phyloP scores from a whole-genome alignment of 2,888 invertebrate species.

The Tridacna crocea region DNA sequence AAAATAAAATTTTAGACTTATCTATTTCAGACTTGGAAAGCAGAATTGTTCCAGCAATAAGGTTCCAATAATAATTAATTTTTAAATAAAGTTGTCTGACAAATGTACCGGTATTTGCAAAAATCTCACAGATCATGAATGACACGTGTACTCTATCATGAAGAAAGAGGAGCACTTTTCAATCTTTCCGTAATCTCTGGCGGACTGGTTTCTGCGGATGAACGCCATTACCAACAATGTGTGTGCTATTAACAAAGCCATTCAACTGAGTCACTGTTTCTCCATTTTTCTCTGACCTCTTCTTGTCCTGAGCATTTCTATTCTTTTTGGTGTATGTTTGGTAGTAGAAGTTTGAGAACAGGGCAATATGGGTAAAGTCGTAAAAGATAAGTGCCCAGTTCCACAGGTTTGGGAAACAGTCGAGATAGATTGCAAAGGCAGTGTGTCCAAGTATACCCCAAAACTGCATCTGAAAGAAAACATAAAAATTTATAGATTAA shows the following conservation, averaged over 20 bases:
- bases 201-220: slow-evolving; percentile 5
- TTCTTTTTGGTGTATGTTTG: slow-evolving; percentile 77
- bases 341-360: slow-evolving; percentile 83
- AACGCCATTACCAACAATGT: slow-evolving; percentile 4
- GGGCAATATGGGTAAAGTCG: slow-evolving; percentile 76
- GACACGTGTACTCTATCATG: too few relatives aligned
- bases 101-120: too few relatives aligned
- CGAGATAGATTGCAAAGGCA: slow-evolving; percentile 67
- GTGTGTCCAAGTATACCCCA: slow-evolving; percentile 84
- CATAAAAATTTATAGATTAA: not conserved
- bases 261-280: not conserved
- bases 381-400: slow-evolving; percentile 75
- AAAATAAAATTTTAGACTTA: too few relatives aligned
- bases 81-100: too few relatives aligned
- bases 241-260: slow-evolving; percentile 10
- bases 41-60: too few relatives aligned
- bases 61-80: too few relatives aligned
- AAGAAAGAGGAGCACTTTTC: not conserved
- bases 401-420: slow-evolving; percentile 78
- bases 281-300: slow-evolving; percentile 38
- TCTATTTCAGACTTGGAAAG: too few relatives aligned
- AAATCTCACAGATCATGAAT: too few relatives aligned
- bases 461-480: slow-evolving; percentile 81
- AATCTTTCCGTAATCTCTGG: slow-evolving; percentile 29
- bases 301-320: slow-evolving; percentile 28